Base-by-base conservation (phyloP, 2,113 vertebrate genomes). In the Upupa epops region DNA sequence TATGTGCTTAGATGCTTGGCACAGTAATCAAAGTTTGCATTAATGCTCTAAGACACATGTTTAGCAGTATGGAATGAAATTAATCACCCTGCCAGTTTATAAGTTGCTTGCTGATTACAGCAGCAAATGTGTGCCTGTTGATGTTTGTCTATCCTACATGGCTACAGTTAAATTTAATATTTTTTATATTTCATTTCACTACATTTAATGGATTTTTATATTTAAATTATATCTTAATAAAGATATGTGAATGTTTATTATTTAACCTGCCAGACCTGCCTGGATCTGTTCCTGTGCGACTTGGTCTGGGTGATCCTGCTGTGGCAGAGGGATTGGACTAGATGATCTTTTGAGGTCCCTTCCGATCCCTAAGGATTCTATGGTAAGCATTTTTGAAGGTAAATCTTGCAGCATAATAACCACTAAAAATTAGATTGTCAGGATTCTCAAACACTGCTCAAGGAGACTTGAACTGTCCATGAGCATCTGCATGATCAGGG, bases 241-340 rank as follows among this genome's bases (percentile, higher is more conserved):
- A 46, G 25, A 16, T 28, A 12, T 0, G 0, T 11, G 12, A 0
- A 0, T 4, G 1, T 5, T 36, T 79, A 9, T 59, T 72, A n/a
- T 52, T 87, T 69, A 34, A 51, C 46, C 26, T 40, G 18, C n/a
- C n/a, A n/a, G n/a, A n/a, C n/a, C n/a, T n/a, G n/a, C n/a, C n/a
- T n/a, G n/a, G n/a, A n/a, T n/a, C n/a, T n/a, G n/a, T n/a, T n/a
- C n/a, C n/a, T n/a, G n/a, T n/a, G n/a, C n/a, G n/a, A n/a, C n/a
- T n/a, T n/a, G n/a, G n/a, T n/a, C n/a, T n/a, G n/a, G n/a, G n/a
- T n/a, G n/a, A n/a, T n/a, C n/a, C n/a, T n/a, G n/a, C n/a, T n/a
- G n/a, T n/a, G n/a, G n/a, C n/a, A n/a, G n/a, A n/a, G n/a, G n/a
- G n/a, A n/a, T n/a, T n/a, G n/a, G n/a, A n/a, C n/a, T n/a, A n/a